Conservation (phyloP, 1,140 invertebrate species). For the Carposina sasakii region DNA sequence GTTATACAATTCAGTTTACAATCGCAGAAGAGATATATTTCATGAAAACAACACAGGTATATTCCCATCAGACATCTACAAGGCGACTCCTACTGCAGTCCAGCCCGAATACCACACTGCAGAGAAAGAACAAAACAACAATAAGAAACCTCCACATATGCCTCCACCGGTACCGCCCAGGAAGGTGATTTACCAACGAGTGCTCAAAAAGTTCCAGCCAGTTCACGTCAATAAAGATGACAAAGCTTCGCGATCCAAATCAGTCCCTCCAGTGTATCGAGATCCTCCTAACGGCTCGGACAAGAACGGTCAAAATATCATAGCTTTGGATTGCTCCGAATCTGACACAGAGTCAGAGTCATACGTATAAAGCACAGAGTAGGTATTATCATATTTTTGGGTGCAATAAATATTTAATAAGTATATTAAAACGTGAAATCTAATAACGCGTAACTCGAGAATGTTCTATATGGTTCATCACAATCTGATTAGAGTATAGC, state of each 20-base stretch:
- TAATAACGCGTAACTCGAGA: too few relatives aligned
- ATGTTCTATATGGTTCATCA: too few relatives aligned
- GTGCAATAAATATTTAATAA: background rate
- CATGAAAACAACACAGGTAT: conserved; percentile 61
- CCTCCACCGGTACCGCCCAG: conserved; percentile 66
- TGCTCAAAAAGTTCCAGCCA: conserved; percentile 67
- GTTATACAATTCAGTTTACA: conserved; percentile 61
- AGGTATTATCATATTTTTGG: background rate
- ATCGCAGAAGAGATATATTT: conserved; percentile 59
- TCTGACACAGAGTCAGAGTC: conserved; percentile 70
- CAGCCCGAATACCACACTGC: conserved; percentile 46
- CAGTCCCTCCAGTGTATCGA: conserved; percentile 55
- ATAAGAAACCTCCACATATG: conserved; percentile 52
- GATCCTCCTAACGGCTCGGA: conserved; percentile 49
- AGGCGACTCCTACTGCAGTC: conserved; percentile 65
- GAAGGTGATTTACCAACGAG: conserved; percentile 65
- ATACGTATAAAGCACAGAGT: conserved; percentile 47
- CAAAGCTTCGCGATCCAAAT: conserved; percentile 56
- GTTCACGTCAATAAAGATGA: conserved; percentile 66
- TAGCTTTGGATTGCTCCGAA: conserved; percentile 61
- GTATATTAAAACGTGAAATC: too few relatives aligned
- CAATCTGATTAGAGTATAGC: too few relatives aligned
- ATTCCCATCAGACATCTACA: conserved; percentile 63
- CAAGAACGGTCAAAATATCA: conserved; percentile 49
- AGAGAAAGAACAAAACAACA: conserved; percentile 49